Evolutionary conservation across 1,140 invertebrate genomes (phyloP), one percentile per base, ranked within the genome.

Genomic region (Temnothorax nylanderi): DNA sequence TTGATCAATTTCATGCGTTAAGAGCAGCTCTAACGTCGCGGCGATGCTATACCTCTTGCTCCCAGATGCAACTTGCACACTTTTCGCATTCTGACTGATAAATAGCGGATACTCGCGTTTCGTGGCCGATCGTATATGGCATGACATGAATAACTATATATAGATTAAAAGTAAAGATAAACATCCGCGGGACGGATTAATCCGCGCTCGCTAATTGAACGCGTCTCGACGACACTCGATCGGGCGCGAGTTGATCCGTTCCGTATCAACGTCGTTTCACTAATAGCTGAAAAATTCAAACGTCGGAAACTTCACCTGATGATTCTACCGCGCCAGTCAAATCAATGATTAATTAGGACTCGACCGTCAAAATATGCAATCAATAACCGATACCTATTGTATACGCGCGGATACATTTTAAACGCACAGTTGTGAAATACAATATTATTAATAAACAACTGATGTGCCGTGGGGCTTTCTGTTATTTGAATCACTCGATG

Each of bases 41-140:
- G n/a, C n/a, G n/a, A 44, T 65, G 34, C 7, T 65, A 41, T 18
- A 67, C 64, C 37, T 67, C n/a, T 67, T 67, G 64, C 64, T 41
- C 64, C 10, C 64, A 21, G 64, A 34, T 41, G 11, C 18, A 21
- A n/a, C 37, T 41, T 37, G 18, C 7, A 34, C 34, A 65, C 18
- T 67, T 67, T 67, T 34, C n/a, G 37, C 37, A 67, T 44, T 21
- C 64, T 44, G 32, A 44, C 21, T 10, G 18, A 60, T 32, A 60
- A 60, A 60, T 26, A 11, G 26, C 26, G 11, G 2, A 60, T 10
- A 26, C 21, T 26, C 58, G 58, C 11, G 21, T 13, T 6, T 16
- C 16, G 58, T 16, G 37, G 18, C 2, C 37, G 37, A 67, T 21
- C 37, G 10, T 13, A 44, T 13, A 11, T 41, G 26, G 21, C 0